Evolutionary conservation across 2,113 vertebrate species (phyloP).

Genomic region (Vimba vimba): DNA sequence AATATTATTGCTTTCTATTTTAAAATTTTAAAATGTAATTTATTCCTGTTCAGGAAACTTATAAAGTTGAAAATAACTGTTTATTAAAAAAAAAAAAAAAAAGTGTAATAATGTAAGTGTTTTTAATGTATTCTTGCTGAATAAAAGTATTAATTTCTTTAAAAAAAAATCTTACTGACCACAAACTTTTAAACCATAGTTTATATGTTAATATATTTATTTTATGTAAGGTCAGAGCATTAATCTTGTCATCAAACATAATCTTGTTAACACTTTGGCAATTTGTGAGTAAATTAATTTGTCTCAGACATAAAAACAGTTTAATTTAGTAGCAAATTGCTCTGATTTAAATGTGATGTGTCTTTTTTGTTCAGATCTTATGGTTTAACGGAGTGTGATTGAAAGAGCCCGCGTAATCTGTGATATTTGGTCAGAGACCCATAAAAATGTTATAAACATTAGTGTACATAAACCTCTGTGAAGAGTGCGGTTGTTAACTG

Average conservation of each 20-base stretch:
- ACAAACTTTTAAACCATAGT: no score
- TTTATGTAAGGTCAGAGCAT: neutral
- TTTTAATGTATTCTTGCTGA: neutral
- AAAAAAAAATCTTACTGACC: no score
- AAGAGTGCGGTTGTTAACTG: neutral
- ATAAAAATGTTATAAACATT: conserved; percentile 45
- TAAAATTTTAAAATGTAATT: neutral
- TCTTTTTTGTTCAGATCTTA: neutral
- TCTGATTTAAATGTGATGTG: neutral
- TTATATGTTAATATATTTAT: neutral
- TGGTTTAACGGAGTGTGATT: conserved; percentile 5
- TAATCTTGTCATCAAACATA: neutral
- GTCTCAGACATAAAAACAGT: neutral
- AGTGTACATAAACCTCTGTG: neutral
- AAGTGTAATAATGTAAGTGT: neutral
- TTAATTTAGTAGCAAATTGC: neutral
- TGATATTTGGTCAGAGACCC: conserved; percentile 16
- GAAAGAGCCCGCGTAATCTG: neutral
- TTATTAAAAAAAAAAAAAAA: no score
- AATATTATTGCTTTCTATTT: neutral
- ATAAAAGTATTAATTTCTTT: neutral
- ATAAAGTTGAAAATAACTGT: no score
- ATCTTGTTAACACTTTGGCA: conserved; percentile 1
- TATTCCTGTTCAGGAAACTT: neutral
- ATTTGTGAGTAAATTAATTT: neutral